Evolutionary conservation across 2,888 invertebrate species (phyloP).

Genomic region (Metopia argyrocephala): DNA sequence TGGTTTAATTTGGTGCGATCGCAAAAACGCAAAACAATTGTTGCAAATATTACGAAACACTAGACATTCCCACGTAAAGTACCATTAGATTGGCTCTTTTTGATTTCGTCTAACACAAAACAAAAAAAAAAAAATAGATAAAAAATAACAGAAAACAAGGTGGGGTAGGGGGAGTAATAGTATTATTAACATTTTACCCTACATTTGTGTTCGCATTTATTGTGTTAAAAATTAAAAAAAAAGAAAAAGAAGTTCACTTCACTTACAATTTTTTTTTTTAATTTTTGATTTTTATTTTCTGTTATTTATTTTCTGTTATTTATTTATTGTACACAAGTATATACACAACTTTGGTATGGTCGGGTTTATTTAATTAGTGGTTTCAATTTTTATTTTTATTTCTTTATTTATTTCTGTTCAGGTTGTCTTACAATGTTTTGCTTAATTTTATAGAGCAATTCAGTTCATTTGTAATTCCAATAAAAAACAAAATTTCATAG

Average conservation of each 20-base stretch:
- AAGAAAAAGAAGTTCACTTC: constrained; percentile 29
- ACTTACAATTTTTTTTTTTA: constrained; percentile 17
- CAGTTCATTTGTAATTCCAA: constrained; percentile 61
- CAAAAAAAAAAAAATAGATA: not conserved
- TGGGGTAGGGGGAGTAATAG: not conserved
- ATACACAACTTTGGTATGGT: constrained; percentile 5
- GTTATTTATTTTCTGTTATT: constrained; percentile 15
- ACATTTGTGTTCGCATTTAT: constrained; percentile 49
- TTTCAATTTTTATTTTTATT: constrained; percentile 48
- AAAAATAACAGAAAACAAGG: not conserved
- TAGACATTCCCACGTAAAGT: constrained; percentile 58
- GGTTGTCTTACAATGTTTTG: not conserved
- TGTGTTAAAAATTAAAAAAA: constrained; percentile 8
- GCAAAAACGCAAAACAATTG: constrained; percentile 48
- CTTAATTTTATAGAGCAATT: constrained; percentile 49
- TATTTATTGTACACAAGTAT: not conserved
- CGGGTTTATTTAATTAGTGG: constrained; percentile 58
- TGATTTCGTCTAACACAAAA: not conserved
- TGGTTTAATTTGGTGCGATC: not conserved
- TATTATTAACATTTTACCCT: constrained; percentile 54
- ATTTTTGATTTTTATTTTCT: not conserved
- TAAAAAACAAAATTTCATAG: constrained; percentile 54
- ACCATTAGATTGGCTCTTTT: constrained; percentile 20
- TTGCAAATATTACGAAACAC: constrained; percentile 48
- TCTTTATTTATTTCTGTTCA: not conserved